Evolutionary conservation across 2,888 invertebrate genomes (phyloP).

Genomic region (Galerucella nymphaeae): DNA sequence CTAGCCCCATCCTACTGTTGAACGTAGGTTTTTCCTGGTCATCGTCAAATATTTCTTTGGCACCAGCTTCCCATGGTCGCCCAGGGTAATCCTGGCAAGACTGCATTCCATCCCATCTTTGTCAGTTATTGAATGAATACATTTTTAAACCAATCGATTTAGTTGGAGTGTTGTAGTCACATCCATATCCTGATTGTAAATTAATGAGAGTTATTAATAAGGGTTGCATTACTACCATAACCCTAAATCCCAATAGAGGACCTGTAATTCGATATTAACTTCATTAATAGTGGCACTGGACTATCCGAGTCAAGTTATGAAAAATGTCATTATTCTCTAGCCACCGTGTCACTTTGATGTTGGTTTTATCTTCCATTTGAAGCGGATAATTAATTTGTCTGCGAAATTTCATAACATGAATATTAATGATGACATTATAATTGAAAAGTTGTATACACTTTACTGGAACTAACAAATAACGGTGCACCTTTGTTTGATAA

Average conservation of each 20-base stretch:
- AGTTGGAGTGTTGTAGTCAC: background rate
- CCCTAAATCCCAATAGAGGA: constrained; percentile 39
- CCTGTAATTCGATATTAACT: constrained; percentile 49
- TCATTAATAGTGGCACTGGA: constrained; percentile 46
- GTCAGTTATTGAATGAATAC: too few relatives aligned
- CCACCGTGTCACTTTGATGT: constrained; percentile 27
- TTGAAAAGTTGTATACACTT: background rate
- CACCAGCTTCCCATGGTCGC: too few relatives aligned
- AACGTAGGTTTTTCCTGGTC: too few relatives aligned
- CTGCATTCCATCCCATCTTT: too few relatives aligned
- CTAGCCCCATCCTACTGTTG: too few relatives aligned
- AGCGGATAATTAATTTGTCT: constrained; percentile 1
- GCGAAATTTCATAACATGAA: background rate
- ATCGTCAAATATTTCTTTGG: too few relatives aligned
- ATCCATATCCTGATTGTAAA: constrained; percentile 4
- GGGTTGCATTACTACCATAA: constrained; percentile 33
- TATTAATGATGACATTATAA: background rate
- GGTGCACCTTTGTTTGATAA: too few relatives aligned
- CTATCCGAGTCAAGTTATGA: constrained; percentile 33
- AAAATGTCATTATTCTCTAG: constrained; percentile 41
- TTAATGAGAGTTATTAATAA: constrained; percentile 36
- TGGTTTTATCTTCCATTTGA: background rate
- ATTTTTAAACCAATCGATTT: too few relatives aligned
- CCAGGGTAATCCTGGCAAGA: too few relatives aligned
- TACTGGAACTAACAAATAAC: too few relatives aligned